Conservation (phyloP, 2,888 invertebrate species). For the Gari tellinella region DNA sequence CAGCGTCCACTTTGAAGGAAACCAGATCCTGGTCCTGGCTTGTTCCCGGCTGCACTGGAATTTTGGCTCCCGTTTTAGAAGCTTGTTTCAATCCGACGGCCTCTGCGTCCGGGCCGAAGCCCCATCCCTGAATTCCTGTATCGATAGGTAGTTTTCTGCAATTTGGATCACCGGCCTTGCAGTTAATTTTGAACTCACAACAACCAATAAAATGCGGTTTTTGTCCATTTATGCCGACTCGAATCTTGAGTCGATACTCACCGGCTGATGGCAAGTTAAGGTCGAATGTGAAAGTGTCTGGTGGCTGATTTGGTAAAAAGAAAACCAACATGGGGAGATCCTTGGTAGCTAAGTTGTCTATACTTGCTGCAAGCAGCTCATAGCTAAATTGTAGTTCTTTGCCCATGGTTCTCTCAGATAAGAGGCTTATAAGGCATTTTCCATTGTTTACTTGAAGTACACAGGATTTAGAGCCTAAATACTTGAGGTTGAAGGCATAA, state of each 20-base stretch:
- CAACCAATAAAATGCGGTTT: conserved; percentile 4
- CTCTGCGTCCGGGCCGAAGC: conserved; percentile 19
- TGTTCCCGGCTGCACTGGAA: conserved; percentile 8
- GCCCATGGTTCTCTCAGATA: conserved; percentile 5
- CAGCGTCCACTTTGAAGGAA: conserved; percentile 18
- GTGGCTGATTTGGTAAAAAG: not conserved
- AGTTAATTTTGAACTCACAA: conserved; percentile 28
- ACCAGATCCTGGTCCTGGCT: not conserved
- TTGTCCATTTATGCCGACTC: not conserved
- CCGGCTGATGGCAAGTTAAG: conserved; percentile 26
- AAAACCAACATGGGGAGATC: conserved; percentile 24
- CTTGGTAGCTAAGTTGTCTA: conserved; percentile 1
- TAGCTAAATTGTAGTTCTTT: conserved; percentile 16
- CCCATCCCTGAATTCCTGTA: conserved; percentile 22
- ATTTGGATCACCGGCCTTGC: conserved; percentile 12
- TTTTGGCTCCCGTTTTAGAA: conserved; percentile 5
- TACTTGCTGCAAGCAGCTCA: conserved; percentile 14
- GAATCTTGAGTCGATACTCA: conserved; percentile 13
- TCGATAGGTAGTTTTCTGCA: conserved; percentile 25
- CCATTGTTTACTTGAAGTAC: conserved; percentile 21
- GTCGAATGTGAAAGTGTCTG: conserved; percentile 25
- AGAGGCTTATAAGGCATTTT: conserved; percentile 18
- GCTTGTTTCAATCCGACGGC: conserved; percentile 24
- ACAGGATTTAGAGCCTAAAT: conserved; percentile 19
- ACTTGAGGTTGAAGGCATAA: not conserved